Evolutionary conservation across 2,888 invertebrate species (phyloP), one percentile per base, ranked within the genome.

Genomic region (Philereme transversata): DNA sequence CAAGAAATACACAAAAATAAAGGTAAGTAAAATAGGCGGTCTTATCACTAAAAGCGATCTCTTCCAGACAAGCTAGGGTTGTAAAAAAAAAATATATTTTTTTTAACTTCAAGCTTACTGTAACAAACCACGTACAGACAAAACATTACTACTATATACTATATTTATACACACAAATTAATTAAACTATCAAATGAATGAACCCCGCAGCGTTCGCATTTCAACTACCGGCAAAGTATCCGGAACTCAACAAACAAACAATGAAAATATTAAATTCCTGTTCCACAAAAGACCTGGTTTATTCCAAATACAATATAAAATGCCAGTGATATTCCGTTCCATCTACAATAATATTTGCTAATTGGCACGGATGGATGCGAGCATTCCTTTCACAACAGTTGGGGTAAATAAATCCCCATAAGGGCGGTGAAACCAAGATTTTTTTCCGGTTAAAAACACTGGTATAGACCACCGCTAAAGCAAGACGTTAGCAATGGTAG

Each of bases 281-380:
- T 8, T 51, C n/a, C 43, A 22, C 51, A 53, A 48, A 58, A 52
- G 36, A 48, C 38, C 44, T 11, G 33, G 38, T 46, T 35, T 50
- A 46, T 7, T 34, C 45, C 41, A 43, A 50, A 50, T 50, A 45
- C 50, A 49, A 50, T 46, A 35, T 46, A 6, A 43, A 43, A 43
- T 40, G n/a, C 49, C 49, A 8, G 7, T 5, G 22, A 55, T 46
- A 60, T 47, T 51, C 41, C 43, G n/a, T 46, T 51, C 5, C 48
- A 50, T 51, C 48, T 44, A 8, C 55, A 55, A 58, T 63, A 63
- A 49, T 55, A 59, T 63, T 62, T 49, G 46, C 62, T 59, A 59
- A 63, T 63, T 63, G 62, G 62, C 45, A 59, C 22, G 46, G 40
- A 48, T 59, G 43, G 11, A 47, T 54, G 41, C 51, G 47, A 61